Evolutionary conservation across 35 echinoderm and acorn worm species (phyloP).

Genomic region (Heliocidaris tuberculata): DNA sequence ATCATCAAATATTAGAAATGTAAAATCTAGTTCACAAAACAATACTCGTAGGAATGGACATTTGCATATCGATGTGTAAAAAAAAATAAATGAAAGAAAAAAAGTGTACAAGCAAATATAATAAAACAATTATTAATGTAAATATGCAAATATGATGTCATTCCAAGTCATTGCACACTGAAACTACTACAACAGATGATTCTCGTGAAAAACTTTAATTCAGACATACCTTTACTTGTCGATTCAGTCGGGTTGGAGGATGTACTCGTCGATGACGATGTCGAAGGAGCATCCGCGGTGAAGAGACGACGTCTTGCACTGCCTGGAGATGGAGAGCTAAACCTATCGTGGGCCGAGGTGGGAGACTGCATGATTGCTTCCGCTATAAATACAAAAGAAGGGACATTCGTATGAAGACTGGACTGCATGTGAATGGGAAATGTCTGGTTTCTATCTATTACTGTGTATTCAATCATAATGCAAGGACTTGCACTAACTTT

Average conservation of each 20-base stretch:
- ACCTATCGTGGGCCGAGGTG: constrained; percentile 80
- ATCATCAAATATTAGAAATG: too few species aligned
- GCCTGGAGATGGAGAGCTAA: constrained; percentile 88
- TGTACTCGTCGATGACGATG: not conserved
- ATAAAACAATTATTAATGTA: too few species aligned
- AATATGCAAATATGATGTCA: too few species aligned
- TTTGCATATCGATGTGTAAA: too few species aligned
- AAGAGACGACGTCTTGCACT: constrained; percentile 79
- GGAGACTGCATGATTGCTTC: constrained; percentile 67
- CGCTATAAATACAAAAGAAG: not conserved
- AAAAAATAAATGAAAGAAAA: not conserved
- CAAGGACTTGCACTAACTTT: too few species aligned
- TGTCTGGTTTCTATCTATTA: not conserved
- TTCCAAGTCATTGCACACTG: too few species aligned
- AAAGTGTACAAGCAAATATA: too few species aligned
- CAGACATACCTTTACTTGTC: not conserved
- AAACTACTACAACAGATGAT: too few species aligned
- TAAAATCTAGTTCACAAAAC: not conserved
- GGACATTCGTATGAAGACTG: not conserved
- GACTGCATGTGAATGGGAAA: too few species aligned
- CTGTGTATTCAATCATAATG: not conserved
- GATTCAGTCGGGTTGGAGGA: not conserved
- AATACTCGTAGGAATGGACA: not conserved
- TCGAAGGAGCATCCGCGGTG: constrained; percentile 35
- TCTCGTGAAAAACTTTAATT: too few species aligned